Percentiles rank a stretch among this genome's conserved stretches.
phyloP scores from a whole-genome alignment of 1,140 invertebrate species.

The Trypoxylus dichotomus region DNA sequence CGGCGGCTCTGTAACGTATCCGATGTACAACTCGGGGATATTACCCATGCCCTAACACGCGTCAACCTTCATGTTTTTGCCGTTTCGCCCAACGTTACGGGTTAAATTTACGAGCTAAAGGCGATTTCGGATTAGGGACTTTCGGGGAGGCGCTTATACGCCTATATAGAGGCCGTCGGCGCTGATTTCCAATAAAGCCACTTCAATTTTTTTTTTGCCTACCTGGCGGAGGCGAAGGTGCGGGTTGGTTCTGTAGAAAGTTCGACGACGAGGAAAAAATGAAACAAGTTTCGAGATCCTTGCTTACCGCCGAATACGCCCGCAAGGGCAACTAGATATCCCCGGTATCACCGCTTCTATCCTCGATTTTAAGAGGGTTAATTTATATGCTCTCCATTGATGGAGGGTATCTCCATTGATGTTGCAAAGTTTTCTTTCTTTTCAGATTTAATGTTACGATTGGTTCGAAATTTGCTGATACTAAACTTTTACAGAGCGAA shows the following conservation, averaged over 20 bases:
- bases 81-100: neutral
- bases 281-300: neutral
- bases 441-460: too few relatives aligned
- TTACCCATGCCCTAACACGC: neutral
- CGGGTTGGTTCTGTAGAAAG: neutral
- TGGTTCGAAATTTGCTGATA: too few relatives aligned
- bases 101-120: neutral
- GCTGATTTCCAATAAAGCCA: neutral
- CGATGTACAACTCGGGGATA: neutral
- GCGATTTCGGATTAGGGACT: neutral
- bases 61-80: neutral
- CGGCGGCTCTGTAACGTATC: neutral
- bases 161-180: neutral
- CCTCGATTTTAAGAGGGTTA: too few relatives aligned
- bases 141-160: neutral
- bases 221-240: neutral
- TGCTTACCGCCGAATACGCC: neutral
- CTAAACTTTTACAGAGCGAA: too few relatives aligned
- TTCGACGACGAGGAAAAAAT: neutral
- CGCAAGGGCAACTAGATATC: too few relatives aligned
- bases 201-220: neutral
- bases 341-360: too few relatives aligned
- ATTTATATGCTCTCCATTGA: too few relatives aligned
- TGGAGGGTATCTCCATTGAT: too few relatives aligned
- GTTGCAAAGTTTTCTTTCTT: too few relatives aligned